Conservation (phyloP, 2,113 vertebrate species). For the Megaptera novaeangliae region DNA sequence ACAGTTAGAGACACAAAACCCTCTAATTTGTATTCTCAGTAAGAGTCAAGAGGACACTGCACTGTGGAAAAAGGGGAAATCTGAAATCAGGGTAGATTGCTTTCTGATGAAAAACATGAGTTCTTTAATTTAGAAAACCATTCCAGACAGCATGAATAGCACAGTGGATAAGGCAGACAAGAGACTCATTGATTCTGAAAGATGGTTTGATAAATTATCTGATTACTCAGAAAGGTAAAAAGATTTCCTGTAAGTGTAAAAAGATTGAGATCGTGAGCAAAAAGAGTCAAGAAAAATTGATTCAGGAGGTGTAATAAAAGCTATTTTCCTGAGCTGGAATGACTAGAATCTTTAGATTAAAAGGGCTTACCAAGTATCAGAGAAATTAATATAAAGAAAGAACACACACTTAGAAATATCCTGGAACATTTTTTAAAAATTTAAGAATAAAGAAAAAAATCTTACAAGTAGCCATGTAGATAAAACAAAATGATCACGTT, state of each 20-base stretch:
- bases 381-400: not conserved
- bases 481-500: not conserved
- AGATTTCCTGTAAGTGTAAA: not conserved
- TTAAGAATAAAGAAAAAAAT: not conserved
- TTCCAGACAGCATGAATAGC: not conserved
- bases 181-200: not conserved
- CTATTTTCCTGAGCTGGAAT: not conserved
- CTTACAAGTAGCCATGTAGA: not conserved
- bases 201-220: slow-evolving; percentile 2
- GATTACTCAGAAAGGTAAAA: not conserved
- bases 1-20: not conserved
- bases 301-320: not conserved
- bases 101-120: not conserved
- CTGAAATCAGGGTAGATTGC: not conserved
- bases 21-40: not conserved
- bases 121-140: not conserved
- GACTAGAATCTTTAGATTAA: not conserved
- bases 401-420: not conserved
- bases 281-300: not conserved
- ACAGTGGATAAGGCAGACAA: not conserved
- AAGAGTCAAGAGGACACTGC: not conserved
- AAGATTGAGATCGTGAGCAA: slow-evolving; percentile 13
- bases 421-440: not conserved
- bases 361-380: not conserved
- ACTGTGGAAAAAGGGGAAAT: not conserved